Evolutionary conservation across 2,797 vertebrate species (phyloP).

Genomic region (Prionace glauca): DNA sequence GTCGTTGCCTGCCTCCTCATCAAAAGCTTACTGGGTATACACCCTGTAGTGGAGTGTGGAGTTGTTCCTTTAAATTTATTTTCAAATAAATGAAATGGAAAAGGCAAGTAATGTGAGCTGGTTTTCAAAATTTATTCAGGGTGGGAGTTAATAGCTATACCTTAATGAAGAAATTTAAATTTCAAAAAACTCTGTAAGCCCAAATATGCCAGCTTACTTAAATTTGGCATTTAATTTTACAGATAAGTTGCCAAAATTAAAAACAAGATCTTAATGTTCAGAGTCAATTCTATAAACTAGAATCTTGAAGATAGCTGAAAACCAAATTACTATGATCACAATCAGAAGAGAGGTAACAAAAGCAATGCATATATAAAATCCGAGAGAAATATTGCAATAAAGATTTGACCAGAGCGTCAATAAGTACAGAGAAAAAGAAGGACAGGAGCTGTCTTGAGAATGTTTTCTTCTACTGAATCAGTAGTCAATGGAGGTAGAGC

Average conservation of each 20-base stretch:
- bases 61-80: too few relatives aligned
- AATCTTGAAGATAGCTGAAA: not conserved
- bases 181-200: not conserved
- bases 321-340: not conserved
- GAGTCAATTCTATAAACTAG: too few relatives aligned
- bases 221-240: not conserved
- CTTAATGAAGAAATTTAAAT: not conserved
- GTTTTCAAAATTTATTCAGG: too few relatives aligned
- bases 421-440: not conserved
- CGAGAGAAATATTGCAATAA: not conserved
- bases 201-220: not conserved
- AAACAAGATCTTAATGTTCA: not conserved
- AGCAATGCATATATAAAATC: not conserved
- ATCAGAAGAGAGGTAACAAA: not conserved
- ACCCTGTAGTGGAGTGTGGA: too few relatives aligned
- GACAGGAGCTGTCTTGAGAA: not conserved
- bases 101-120: not conserved
- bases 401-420: not conserved
- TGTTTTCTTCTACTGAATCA: not conserved
- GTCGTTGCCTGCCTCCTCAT: too few relatives aligned
- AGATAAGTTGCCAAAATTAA: not conserved
- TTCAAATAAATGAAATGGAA: too few relatives aligned
- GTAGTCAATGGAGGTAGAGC: not conserved
- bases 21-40: too few relatives aligned
- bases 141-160: not conserved